Evolutionary conservation across 2,797 vertebrate genomes (phyloP).

Genomic region (Enteromius unitaeniatus): DNA sequence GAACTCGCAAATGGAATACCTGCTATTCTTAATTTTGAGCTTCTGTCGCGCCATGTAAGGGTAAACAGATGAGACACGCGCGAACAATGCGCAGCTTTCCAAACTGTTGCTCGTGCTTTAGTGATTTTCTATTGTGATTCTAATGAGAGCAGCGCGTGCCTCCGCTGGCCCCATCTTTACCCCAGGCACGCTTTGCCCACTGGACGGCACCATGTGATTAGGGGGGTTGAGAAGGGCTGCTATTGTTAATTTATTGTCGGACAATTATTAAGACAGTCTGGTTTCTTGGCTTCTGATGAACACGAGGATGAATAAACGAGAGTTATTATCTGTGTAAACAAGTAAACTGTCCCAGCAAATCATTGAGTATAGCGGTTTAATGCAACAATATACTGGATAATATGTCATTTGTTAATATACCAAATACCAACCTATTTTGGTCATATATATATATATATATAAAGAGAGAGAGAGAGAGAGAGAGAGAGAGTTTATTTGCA

Average conservation of each 20-base stretch:
- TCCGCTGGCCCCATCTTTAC: conserved; percentile 65
- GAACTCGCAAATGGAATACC: too few relatives aligned
- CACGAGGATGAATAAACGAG: conserved; percentile 44
- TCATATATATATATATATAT: neutral
- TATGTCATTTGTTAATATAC: neutral
- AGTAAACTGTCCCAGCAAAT: conserved; percentile 1
- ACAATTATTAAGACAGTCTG: conserved; percentile 54
- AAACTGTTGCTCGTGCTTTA: conserved; percentile 71
- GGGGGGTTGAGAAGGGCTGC: conserved; percentile 38
- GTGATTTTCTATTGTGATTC: conserved; percentile 69
- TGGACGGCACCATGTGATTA: conserved; percentile 13
- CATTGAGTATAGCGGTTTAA: neutral
- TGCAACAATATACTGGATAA: neutral
- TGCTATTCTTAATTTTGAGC: neutral
- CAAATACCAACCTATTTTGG: neutral
- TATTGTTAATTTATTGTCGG: conserved; percentile 56
- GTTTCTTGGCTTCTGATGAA: conserved; percentile 55
- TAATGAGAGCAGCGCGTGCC: conserved; percentile 77
- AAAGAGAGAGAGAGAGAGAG: neutral
- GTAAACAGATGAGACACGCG: conserved; percentile 31
- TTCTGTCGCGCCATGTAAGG: neutral
- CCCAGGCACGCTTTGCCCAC: conserved; percentile 68
- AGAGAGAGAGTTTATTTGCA: neutral
- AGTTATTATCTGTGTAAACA: conserved; percentile 56
- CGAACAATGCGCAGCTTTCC: conserved; percentile 58